These are phyloP conservation scores for Aplysia californica DNA, from an alignment of 1,140 invertebrate species.

Conservation along the genomic window DNA sequence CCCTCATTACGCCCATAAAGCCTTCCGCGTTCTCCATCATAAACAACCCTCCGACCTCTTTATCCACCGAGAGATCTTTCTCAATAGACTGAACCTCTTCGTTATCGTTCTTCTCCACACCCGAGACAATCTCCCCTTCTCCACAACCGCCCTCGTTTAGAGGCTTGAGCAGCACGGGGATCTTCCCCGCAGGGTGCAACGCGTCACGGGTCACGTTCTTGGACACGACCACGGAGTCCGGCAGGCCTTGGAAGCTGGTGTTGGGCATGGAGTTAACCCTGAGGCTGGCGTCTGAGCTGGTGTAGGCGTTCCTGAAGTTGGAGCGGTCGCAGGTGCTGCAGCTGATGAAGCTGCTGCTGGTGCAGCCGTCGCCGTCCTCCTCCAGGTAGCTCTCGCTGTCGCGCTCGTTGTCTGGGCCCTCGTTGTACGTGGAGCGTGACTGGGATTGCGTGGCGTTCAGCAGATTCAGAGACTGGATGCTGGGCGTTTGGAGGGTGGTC, in stretches of 20 bases:
- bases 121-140: no score
- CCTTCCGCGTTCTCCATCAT: no score
- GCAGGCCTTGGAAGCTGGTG: not conserved
- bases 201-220: not conserved
- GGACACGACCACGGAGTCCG: not conserved
- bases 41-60: no score
- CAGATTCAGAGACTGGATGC: slow-evolving; percentile 13
- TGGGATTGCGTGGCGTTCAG: not conserved
- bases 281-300: not conserved
- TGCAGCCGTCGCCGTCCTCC: not conserved
- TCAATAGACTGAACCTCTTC: no score
- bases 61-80: no score
- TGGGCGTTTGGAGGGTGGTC: not conserved
- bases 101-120: no score
- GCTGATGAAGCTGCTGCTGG: slow-evolving; percentile 5
- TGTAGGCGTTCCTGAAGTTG: not conserved
- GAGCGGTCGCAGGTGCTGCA: slow-evolving; percentile 10
- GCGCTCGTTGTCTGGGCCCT: not conserved
- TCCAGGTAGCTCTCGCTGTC: not conserved
- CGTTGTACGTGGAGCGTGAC: not conserved
- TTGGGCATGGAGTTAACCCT: not conserved
- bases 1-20: no score
- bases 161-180: no score
- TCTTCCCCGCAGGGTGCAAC: no score
- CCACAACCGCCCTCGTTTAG: not conserved